Evolutionary conservation across 2,797 vertebrate genomes (phyloP).

Genomic region (Tadarida brasiliensis): DNA sequence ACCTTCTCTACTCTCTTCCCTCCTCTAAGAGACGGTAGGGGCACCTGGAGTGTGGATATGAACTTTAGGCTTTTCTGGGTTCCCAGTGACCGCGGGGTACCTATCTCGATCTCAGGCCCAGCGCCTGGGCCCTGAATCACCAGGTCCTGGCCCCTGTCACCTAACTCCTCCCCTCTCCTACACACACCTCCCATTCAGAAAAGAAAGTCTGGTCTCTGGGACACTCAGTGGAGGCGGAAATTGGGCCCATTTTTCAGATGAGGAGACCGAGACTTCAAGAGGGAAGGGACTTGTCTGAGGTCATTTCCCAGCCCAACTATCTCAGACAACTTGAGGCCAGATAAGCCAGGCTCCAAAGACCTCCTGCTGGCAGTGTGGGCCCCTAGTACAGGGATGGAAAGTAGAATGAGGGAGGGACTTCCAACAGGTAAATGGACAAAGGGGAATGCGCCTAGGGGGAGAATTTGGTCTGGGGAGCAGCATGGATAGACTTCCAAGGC

Average conservation of each 20-base stretch:
- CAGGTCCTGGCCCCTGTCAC: not conserved
- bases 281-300: not conserved
- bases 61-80: not conserved
- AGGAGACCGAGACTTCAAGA: not conserved
- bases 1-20: not conserved
- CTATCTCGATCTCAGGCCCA: not conserved
- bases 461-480: too few species aligned
- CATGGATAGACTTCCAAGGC: not conserved
- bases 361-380: not conserved
- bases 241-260: slow-evolving; percentile 14
- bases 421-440: not conserved
- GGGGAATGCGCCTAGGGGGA: not conserved
- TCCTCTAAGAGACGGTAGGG: not conserved
- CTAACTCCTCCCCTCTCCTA: not conserved
- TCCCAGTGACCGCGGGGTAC: accelerated
- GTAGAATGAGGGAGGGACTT: not conserved
- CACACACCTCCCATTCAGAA: not conserved
- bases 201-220: not conserved
- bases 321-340: not conserved
- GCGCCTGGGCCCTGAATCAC: not conserved
- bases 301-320: not conserved
- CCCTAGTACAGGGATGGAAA: not conserved
- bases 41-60: not conserved
- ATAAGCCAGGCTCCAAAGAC: slow-evolving; percentile 19
- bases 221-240: not conserved